Evolutionary conservation across 2,888 invertebrate species (phyloP).

Genomic region (Eurois occulta): DNA sequence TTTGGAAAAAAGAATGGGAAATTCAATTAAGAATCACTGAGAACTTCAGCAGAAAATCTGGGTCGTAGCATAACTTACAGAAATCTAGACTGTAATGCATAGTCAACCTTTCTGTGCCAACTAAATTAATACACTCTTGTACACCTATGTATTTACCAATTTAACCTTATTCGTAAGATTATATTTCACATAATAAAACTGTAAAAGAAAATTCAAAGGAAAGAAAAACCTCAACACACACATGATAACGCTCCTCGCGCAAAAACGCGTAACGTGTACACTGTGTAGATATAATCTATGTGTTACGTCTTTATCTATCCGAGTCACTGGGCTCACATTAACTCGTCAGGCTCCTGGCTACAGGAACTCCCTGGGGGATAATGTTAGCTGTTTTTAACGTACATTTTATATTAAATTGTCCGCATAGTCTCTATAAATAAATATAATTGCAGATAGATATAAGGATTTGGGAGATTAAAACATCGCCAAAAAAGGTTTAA

Average conservation of each 20-base stretch:
- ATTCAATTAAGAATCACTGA: not conserved
- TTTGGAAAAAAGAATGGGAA: no score
- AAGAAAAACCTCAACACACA: conserved; percentile 31
- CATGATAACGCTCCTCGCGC: conserved; percentile 40
- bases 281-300: conserved; percentile 60
- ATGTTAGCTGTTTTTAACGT: conserved; percentile 20
- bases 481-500: not conserved
- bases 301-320: conserved; percentile 66
- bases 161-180: not conserved
- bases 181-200: not conserved
- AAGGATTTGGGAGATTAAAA: not conserved
- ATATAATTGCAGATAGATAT: not conserved
- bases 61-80: no score
- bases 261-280: conserved; percentile 60
- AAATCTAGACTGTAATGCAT: not conserved
- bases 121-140: not conserved
- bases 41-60: not conserved
- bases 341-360: conserved; percentile 42
- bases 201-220: not conserved
- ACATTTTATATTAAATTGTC: conserved; percentile 17
- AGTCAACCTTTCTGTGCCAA: not conserved
- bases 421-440: not conserved
- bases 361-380: conserved; percentile 20
- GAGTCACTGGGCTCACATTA: conserved; percentile 59
- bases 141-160: not conserved